phyloP scores from a whole-genome alignment of 2,113 vertebrate species.

The Eurystomus gularis region DNA sequence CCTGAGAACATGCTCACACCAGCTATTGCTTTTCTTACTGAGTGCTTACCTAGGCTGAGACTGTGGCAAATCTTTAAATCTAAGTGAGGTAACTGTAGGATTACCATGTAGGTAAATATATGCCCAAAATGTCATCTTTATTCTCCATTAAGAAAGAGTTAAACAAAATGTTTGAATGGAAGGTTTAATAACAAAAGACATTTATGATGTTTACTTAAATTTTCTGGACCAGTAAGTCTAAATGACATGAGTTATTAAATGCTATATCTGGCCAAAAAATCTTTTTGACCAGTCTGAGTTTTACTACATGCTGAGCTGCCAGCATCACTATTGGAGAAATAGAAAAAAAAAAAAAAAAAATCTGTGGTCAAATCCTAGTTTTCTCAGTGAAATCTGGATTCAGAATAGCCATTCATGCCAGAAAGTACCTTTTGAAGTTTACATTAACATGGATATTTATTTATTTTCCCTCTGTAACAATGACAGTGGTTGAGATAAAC shows the following conservation, averaged over 20 bases:
- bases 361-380: constrained; percentile 77
- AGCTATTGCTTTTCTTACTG: background rate
- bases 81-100: constrained; percentile 49
- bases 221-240: constrained; percentile 78
- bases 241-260: constrained; percentile 81
- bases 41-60: background rate
- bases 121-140: constrained; percentile 55
- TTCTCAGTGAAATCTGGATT: constrained; percentile 77
- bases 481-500: constrained; percentile 87
- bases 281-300: constrained; percentile 78
- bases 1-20: background rate
- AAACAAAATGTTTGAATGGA: constrained; percentile 81
- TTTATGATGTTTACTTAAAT: constrained; percentile 87
- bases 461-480: constrained; percentile 87
- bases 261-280: constrained; percentile 79
- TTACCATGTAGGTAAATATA: constrained; percentile 3
- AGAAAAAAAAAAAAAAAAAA: background rate
- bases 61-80: background rate
- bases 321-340: constrained; percentile 71
- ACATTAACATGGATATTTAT: constrained; percentile 87
- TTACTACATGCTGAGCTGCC: constrained; percentile 73
- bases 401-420: constrained; percentile 74
- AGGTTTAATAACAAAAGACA: constrained; percentile 83
- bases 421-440: constrained; percentile 85
- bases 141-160: constrained; percentile 75